Conservation (phyloP, 2,888 invertebrate genomes). For the Laspeyria flexula region DNA sequence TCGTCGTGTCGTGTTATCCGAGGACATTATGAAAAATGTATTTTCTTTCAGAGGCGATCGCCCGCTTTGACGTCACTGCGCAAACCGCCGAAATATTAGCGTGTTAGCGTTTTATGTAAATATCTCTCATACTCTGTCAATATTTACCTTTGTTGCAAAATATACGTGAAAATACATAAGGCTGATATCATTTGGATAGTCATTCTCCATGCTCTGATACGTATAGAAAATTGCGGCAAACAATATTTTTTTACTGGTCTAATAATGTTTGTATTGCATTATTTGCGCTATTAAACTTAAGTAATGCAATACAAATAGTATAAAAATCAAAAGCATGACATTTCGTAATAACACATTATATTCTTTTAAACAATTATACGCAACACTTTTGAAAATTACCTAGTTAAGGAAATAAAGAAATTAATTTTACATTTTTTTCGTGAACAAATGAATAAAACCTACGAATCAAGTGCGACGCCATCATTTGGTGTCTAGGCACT, state of each 20-base stretch:
- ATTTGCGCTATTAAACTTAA: too few relatives aligned
- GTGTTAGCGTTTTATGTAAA: constrained; percentile 49
- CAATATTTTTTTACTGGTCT: neutral
- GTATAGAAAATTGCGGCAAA: neutral
- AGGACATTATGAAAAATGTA: constrained; percentile 63
- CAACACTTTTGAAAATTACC: too few relatives aligned
- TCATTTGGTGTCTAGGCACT: too few relatives aligned
- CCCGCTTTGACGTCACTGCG: constrained; percentile 63
- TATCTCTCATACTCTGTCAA: constrained; percentile 9
- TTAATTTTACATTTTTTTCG: too few relatives aligned
- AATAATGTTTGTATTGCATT: too few relatives aligned
- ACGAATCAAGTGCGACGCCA: too few relatives aligned
- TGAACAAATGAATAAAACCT: too few relatives aligned
- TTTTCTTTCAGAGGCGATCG: constrained; percentile 62
- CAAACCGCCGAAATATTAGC: constrained; percentile 44
- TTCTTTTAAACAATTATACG: too few relatives aligned
- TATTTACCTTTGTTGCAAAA: constrained; percentile 11
- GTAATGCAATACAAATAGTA: neutral
- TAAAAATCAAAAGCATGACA: too few relatives aligned
- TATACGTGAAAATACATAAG: constrained; percentile 4
- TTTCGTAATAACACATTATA: too few relatives aligned
- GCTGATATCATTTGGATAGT: constrained; percentile 2
- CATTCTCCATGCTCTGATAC: constrained; percentile 9
- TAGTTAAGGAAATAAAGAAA: too few relatives aligned
- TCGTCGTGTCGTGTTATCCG: constrained; percentile 34